Base-by-base conservation (phyloP, 2,888 invertebrate species). In the Eremobia ochroleuca region DNA sequence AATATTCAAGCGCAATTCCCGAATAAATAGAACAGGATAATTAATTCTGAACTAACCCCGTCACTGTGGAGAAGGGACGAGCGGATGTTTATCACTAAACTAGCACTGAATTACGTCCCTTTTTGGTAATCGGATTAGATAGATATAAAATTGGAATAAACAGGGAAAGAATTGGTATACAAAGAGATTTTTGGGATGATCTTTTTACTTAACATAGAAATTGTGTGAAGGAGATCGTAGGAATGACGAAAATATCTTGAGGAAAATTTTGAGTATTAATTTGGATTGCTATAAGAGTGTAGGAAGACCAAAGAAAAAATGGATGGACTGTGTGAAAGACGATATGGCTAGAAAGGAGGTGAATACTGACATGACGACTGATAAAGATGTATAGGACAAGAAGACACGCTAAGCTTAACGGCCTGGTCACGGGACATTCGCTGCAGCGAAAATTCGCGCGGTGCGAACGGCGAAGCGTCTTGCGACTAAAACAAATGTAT, bases 1-100 rank as follows among this genome's bases (percentile, higher is more conserved):
- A 87, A 83, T 88, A 88, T 87, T 77, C 88, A 87, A 65, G 66
- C 59, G 75, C 73, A 81, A 81, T 88, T 77, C 70, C 77, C 49
- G 61, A 77, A 87, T 88, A 83, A 87, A 81, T 79, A 79, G 85
- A 73, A 73, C 73, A 77, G 37, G 78, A 83, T 87, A 88, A 88
- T 88, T 83, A 87, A 88, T 88, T 87, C 81, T 64, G 74, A 75
- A 78, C 76, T 76, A 79, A 75, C 78, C 76, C 80, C 70, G 73
- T 88, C 87, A 85, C 78, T 34, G 3, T 55, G 43, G 74, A 69
- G 75, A 82, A 68, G 69, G 74, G 76, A 73, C 78, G 71, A 21
- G 31, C 40, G 66, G 76, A 76, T 82, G 79, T 77, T 85, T 87
- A 88, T 87, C 78, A 77, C 85, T 77, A 78, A 70, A 86, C 83